Evolutionary conservation across 1,140 invertebrate genomes (phyloP), one percentile per base, ranked within the genome.

Genomic region (Solen grandis): DNA sequence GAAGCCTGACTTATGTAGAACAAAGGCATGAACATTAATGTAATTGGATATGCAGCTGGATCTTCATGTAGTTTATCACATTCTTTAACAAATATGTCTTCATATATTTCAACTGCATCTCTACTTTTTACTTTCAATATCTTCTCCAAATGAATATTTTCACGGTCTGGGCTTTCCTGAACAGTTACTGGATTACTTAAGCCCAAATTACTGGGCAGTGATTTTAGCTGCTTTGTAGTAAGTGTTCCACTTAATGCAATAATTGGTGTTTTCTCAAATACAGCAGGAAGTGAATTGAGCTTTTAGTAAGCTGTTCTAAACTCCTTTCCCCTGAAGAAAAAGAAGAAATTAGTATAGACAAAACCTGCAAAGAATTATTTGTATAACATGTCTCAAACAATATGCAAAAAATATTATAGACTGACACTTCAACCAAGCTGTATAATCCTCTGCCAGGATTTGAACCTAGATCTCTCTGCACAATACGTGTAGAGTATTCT

Each of bases 1-100:
- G 50, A n/a, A 31, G 69, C 52, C 27, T 72, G 69, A 33, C 69
- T 72, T 14, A 57, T 72, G 22, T 72, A 72, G 27, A 36, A 72
- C 52, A 55, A 19, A 16, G 46, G 50, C 69, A 72, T 33, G 52
- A 72, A 72, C 69, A 57, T 31, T 3, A 70, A 19, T 10, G 68
- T 70, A 29, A 70, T 50, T 29, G 68, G 68, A 33, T 54, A 70
- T 16, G 8, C 33, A 10, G 2, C 5, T 33, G 41, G 41, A 22
- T 52, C 29, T 54, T 54, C 16, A 3, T 70, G 10, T 2, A 70
- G 50, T 10, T 70, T 31, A 33, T 54, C 46, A 54, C 41, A 70
- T 70, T 70, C 68, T 54, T 8, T 25, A 19, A 29, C 33, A 55
- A 54, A 52, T 4, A 52, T 70, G 5, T 13, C 8, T 31, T 70